Evolutionary conservation across 2,113 vertebrate genomes (phyloP), one percentile per base, ranked within the genome.

Genomic region (Eptesicus fuscus): DNA sequence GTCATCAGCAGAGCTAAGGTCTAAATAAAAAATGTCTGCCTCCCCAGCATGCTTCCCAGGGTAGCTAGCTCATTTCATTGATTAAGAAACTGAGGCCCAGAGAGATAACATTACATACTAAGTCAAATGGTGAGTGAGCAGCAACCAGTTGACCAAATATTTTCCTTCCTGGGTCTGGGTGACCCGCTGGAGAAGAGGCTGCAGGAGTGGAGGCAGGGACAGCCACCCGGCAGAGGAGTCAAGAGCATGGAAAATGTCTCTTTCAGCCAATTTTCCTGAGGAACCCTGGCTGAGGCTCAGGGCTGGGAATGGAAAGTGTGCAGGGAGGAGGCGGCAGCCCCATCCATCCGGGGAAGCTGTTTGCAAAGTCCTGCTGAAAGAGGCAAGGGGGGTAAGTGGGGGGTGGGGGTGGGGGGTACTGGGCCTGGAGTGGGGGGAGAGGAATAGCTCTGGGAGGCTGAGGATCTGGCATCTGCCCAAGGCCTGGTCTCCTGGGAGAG

Each of bases 221-320:
- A 92, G 92, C 74, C 88, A 88, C 88, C 86, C 94, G 91, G 91
- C 88, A 73, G 88, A 96, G 76, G 90, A 97, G 88, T 90, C 92
- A 92, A 93, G 90, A 96, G 96, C 92, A 91, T 96, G 96, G 97
- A 97, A 97, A 97, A 97, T 97, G 90, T 97, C 78, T 96, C 92
- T 93, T 96, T 83, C 95, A 79, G 97, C 97, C 96, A 96, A 97
- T 86, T 97, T 96, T 96, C 96, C 97, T 87, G 95, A 95, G 95
- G 76, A 96, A 28, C 88, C 37, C 92, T 95, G 97, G 96, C 97
- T 35, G 94, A 74, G 90, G 91, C 95, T 95, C 96, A 85, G 93
- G 83, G 74, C 95, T 96, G 95, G 95, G 96, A 97, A 97, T 88
- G 96, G 97, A 97, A 96, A 97, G 95, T 93, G 96, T 94, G 47